These are phyloP conservation scores for Onychorhynchus coronatus DNA, from an alignment of 2,113 vertebrate genomes.

Conservation along the genomic window DNA sequence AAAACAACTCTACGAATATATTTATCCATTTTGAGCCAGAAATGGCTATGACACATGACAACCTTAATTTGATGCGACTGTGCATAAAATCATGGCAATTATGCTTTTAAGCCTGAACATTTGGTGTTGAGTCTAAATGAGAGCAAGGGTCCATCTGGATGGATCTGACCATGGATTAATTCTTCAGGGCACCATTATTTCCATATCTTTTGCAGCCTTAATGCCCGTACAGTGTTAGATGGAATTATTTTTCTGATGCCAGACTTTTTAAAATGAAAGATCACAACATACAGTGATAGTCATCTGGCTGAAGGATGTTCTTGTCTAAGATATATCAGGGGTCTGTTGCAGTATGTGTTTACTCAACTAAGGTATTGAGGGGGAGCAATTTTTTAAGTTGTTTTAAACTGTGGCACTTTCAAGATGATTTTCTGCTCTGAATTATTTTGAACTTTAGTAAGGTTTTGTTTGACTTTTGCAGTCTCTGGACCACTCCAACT, in stretches of 20 bases:
- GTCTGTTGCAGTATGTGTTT: neutral
- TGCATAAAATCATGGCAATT: neutral
- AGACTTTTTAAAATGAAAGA: neutral
- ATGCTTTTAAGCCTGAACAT: neutral
- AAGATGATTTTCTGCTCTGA: neutral
- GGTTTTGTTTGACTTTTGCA: neutral
- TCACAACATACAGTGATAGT: neutral
- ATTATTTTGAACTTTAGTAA: neutral
- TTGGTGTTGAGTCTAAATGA: neutral
- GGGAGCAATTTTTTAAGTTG: neutral
- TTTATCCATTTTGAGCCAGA: neutral
- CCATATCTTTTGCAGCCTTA: neutral
- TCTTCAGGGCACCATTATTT: neutral
- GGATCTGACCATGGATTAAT: neutral
- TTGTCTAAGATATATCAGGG: neutral
- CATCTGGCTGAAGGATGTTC: neutral
- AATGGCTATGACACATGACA: neutral
- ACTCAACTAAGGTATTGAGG: neutral
- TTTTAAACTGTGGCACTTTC: neutral
- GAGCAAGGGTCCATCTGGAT: neutral
- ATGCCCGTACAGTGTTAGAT: neutral
- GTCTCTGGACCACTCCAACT: neutral
- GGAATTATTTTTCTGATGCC: neutral
- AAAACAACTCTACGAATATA: neutral
- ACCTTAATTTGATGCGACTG: neutral